Evolutionary conservation across 2,113 vertebrate species (phyloP).

Genomic region (Falcunculus frontatus): DNA sequence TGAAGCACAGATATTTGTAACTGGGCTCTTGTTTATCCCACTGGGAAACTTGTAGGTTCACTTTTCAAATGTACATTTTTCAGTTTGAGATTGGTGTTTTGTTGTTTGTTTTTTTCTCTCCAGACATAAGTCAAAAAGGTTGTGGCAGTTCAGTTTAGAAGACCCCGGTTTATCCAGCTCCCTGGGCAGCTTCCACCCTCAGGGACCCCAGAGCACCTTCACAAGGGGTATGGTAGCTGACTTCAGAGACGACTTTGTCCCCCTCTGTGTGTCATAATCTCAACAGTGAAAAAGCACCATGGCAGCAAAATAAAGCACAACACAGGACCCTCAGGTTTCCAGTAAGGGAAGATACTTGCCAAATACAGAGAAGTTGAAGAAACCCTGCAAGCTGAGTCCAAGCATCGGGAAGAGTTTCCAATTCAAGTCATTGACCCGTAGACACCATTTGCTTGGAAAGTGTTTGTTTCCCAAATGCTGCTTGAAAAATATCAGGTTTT

Average conservation of each 20-base stretch:
- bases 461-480: neutral
- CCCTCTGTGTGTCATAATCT: neutral
- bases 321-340: neutral
- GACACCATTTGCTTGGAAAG: fast-evolving
- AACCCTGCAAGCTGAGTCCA: neutral
- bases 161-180: neutral
- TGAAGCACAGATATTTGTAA: neutral
- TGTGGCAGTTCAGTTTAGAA: neutral
- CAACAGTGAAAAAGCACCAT: neutral
- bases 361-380: neutral
- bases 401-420: neutral
- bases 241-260: neutral
- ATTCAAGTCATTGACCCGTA: neutral
- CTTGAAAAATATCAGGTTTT: neutral
- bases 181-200: neutral
- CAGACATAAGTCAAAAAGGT: neutral
- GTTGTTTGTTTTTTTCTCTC: neutral
- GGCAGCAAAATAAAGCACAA: neutral
- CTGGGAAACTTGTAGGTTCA: neutral
- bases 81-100: neutral
- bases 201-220: neutral
- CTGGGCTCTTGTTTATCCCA: neutral
- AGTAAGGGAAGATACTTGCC: neutral
- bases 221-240: fast-evolving
- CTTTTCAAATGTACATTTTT: neutral